A percentile compares a stretch with the other conserved stretches of the same genome.
phyloP scores from a whole-genome alignment of 2,888 invertebrate species.

The Ornithoptera alexandrae region DNA sequence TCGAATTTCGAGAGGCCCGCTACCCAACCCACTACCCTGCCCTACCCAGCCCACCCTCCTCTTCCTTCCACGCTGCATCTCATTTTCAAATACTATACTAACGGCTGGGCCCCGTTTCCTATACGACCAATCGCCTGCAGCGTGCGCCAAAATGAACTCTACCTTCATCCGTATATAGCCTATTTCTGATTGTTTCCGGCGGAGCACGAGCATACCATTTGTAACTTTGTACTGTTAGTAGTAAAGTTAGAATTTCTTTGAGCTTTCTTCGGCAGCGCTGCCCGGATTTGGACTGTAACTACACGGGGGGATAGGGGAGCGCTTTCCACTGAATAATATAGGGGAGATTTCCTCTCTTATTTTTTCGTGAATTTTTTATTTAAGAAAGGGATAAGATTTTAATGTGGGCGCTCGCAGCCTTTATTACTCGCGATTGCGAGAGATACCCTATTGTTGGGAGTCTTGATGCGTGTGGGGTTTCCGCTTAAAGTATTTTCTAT shows the following conservation, averaged over 20 bases:
- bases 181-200: constrained; percentile 41
- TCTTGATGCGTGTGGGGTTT: constrained; percentile 74
- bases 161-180: constrained; percentile 44
- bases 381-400: constrained; percentile 81
- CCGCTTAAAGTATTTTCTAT: constrained; percentile 77
- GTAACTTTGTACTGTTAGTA: constrained; percentile 61
- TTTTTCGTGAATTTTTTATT: constrained; percentile 81
- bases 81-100: constrained; percentile 75
- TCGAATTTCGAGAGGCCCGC: constrained; percentile 73
- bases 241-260: constrained; percentile 71
- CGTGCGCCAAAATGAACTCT: constrained; percentile 58
- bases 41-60: constrained; percentile 41
- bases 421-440: constrained; percentile 76
- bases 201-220: constrained; percentile 53
- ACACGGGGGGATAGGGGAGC: constrained; percentile 48
- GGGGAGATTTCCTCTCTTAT: constrained; percentile 73
- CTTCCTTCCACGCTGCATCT: constrained; percentile 70
- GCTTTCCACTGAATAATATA: constrained; percentile 71
- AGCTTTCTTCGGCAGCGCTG: constrained; percentile 46
- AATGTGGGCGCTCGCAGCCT: constrained; percentile 74
- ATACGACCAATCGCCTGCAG: constrained; percentile 44
- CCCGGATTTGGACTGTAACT: constrained; percentile 44
- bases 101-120: constrained; percentile 61
- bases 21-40: constrained; percentile 32
- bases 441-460: constrained; percentile 70